Evolutionary conservation across 1,140 invertebrate genomes (phyloP).

Genomic region (Drosophila oshimai): DNA sequence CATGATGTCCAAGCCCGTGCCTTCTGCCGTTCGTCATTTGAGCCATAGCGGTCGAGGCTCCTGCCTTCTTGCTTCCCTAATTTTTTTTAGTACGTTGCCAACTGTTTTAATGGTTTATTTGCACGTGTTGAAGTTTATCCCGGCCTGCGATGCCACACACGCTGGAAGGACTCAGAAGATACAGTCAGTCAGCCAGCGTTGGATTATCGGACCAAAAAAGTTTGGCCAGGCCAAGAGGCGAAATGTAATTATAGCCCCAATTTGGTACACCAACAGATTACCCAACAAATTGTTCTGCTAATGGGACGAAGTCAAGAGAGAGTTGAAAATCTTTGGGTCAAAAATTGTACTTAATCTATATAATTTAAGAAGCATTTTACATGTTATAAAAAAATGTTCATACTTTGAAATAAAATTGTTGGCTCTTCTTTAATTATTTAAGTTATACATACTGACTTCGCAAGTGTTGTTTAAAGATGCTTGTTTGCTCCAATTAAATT

Average conservation of each 20-base stretch:
- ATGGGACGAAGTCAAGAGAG: constrained; percentile 48
- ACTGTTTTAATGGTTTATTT: constrained; percentile 74
- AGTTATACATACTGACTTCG: too few species aligned
- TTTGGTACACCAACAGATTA: constrained; percentile 56
- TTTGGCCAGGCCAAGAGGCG: constrained; percentile 44
- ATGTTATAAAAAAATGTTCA: too few species aligned
- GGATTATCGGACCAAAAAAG: constrained; percentile 66
- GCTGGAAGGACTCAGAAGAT: constrained; percentile 18
- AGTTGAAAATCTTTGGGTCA: background rate
- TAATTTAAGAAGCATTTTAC: too few species aligned
- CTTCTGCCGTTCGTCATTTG: background rate
- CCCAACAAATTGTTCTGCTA: constrained; percentile 74
- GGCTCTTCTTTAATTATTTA: too few species aligned
- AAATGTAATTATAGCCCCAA: constrained; percentile 42
- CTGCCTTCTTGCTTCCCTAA: background rate
- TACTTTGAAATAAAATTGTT: too few species aligned
- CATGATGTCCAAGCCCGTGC: too few species aligned
- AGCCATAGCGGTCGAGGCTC: too few species aligned
- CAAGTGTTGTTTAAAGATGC: too few species aligned
- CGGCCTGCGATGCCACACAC: constrained; percentile 7
- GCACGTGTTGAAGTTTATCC: constrained; percentile 71
- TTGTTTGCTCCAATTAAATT: constrained; percentile 50
- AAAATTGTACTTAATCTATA: too few species aligned
- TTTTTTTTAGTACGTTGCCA: constrained; percentile 35
- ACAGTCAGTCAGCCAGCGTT: constrained; percentile 15